Conservation (phyloP, 2,113 vertebrate species). For the Platanista minor region DNA sequence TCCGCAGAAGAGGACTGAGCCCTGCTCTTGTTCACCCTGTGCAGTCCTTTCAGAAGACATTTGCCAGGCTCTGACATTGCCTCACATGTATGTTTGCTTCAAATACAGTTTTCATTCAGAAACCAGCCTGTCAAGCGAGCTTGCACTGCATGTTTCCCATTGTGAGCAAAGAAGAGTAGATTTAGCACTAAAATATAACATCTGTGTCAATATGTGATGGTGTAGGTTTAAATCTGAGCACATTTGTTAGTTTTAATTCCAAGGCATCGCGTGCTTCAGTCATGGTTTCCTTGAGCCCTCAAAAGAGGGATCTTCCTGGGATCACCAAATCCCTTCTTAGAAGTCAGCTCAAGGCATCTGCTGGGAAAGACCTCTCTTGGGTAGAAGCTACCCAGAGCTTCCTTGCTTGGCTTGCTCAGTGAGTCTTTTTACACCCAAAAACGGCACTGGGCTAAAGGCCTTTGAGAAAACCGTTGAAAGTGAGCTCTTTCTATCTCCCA, state of each 20-base stretch:
- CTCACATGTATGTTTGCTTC: constrained; percentile 1
- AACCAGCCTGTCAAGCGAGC: constrained; percentile 72
- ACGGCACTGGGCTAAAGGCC: constrained; percentile 47
- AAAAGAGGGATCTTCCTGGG: not conserved
- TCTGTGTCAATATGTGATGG: constrained; percentile 75
- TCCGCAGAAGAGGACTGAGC: not conserved
- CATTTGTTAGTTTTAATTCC: constrained; percentile 75
- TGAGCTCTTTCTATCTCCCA: constrained; percentile 2
- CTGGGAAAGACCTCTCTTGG: not conserved
- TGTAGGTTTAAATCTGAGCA: constrained; percentile 65
- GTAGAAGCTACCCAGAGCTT: not conserved
- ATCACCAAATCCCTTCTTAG: constrained; percentile 29
- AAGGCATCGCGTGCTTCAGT: not conserved
- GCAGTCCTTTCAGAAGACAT: not conserved
- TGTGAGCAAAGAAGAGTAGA: constrained; percentile 70
- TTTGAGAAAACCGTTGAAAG: constrained; percentile 39
- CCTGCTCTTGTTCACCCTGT: rapidly evolving
- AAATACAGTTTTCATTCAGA: constrained; percentile 68
- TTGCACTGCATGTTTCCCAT: constrained; percentile 70
- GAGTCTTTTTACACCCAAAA: not conserved
- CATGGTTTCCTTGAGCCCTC: constrained; percentile 5
- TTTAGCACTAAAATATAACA: constrained; percentile 78
- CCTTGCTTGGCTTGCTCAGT: not conserved
- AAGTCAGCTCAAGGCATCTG: constrained; percentile 1
- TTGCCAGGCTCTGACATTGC: not conserved